Conservation (phyloP, 1,140 invertebrate species). For the Caenorhabditis briggsae region DNA sequence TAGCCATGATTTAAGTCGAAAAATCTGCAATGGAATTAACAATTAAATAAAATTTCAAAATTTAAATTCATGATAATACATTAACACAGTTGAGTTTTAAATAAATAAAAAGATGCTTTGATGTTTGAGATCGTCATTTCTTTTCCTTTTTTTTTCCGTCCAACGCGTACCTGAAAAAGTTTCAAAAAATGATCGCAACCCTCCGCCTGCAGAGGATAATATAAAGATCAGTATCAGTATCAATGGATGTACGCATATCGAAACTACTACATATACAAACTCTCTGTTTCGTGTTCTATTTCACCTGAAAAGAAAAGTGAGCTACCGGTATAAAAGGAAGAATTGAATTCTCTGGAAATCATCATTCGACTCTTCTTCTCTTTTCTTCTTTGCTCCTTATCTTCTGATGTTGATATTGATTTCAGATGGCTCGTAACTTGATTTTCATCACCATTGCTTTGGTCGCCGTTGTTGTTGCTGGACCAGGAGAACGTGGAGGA, state of each 20-base stretch:
- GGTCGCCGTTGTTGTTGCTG: not conserved
- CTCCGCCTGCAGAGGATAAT: not conserved
- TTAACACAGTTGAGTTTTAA: too few species aligned
- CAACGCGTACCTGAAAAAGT: not conserved
- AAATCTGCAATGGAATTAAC: too few species aligned
- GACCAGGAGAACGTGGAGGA: not conserved
- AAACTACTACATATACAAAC: not conserved
- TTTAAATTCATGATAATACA: too few species aligned
- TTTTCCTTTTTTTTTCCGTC: not conserved
- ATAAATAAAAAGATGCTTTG: too few species aligned
- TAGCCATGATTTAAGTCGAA: too few species aligned
- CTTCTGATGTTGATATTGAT: not conserved
- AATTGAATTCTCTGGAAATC: not conserved
- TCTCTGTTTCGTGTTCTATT: not conserved
- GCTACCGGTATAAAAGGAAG: not conserved
- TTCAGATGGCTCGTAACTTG: conserved; percentile 42
- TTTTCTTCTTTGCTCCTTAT: not conserved
- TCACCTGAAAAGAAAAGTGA: not conserved
- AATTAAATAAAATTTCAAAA: too few species aligned
- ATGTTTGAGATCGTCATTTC: too few species aligned
- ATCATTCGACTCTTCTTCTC: not conserved
- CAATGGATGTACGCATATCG: not conserved
- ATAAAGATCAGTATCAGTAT: conserved; percentile 47
- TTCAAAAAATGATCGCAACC: conserved; percentile 13
- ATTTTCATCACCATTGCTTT: conserved; percentile 12